phyloP scores from a whole-genome alignment of 2,888 invertebrate genomes.

The Pristionchus maxplancki region DNA sequence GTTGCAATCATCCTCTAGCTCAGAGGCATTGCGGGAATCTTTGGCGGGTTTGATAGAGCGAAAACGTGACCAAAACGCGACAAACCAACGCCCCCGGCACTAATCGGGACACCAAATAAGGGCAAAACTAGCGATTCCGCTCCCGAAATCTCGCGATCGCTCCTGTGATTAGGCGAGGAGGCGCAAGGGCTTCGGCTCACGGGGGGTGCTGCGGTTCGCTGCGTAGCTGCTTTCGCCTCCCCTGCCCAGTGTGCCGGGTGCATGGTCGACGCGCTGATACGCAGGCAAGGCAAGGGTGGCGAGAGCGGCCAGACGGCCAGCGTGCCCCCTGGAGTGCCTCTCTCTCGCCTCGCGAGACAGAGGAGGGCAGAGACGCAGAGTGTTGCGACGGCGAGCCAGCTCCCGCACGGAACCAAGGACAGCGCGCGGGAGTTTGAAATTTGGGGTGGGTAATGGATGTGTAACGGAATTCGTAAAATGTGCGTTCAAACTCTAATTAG shows the following conservation, averaged over 20 bases:
- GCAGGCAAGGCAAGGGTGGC: neutral
- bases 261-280: neutral
- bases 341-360: neutral
- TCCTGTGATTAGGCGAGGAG: slow-evolving; percentile 22
- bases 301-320: slow-evolving; percentile 28
- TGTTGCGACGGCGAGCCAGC: neutral
- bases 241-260: neutral
- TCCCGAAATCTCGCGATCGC: neutral
- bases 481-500: no score
- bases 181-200: neutral
- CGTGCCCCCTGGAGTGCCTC: neutral
- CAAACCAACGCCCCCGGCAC: neutral
- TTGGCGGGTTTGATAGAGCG: neutral
- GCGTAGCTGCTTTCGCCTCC: slow-evolving; percentile 29
- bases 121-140: neutral
- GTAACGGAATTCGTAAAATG: no score
- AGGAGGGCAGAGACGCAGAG: slow-evolving; percentile 3
- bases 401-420: slow-evolving; percentile 13
- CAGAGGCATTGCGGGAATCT: neutral
- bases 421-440: neutral
- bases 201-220: neutral
- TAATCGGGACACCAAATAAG: neutral
- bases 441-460: neutral
- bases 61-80: neutral
- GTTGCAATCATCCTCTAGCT: neutral